Evolutionary conservation across 2,797 vertebrate species (phyloP).

Genomic region (Odontamblyopus lacepedii): DNA sequence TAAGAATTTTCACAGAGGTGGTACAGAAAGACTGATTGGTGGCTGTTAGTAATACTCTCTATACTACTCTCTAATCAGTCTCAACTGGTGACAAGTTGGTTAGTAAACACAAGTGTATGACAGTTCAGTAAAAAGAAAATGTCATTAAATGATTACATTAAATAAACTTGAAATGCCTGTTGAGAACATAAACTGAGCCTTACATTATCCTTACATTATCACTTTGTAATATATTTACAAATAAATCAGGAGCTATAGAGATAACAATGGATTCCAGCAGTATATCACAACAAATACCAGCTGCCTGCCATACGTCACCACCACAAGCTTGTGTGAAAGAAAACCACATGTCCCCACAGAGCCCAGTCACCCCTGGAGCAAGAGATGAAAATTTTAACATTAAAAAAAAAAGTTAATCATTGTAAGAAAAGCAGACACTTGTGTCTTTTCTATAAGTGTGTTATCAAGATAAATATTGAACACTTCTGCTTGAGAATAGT

Average conservation of each 20-base stretch:
- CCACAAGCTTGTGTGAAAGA: slow-evolving; percentile 12
- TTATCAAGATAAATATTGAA: background rate
- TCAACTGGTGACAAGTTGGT: no score
- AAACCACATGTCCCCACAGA: slow-evolving; percentile 13
- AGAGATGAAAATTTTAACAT: background rate
- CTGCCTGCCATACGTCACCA: slow-evolving; percentile 7
- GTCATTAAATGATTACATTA: no score
- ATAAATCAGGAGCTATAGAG: background rate
- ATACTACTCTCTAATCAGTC: no score
- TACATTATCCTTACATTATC: background rate
- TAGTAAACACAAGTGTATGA: no score
- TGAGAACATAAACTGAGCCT: background rate
- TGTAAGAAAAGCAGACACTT: background rate
- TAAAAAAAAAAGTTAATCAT: background rate
- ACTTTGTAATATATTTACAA: background rate
- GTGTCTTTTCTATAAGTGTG: background rate
- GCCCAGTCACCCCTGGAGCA: slow-evolving; percentile 4
- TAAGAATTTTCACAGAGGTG: background rate
- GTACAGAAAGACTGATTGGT: background rate
- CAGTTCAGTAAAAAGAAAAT: no score
- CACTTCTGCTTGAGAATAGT: background rate
- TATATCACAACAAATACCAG: background rate
- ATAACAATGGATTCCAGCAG: background rate
- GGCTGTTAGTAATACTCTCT: no score
- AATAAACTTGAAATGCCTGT: no score